A percentile compares a stretch with the other conserved stretches of the same genome.
Evolutionary conservation across 2,888 invertebrate species (phyloP).

Genomic region (Xestia rhomboidea): DNA sequence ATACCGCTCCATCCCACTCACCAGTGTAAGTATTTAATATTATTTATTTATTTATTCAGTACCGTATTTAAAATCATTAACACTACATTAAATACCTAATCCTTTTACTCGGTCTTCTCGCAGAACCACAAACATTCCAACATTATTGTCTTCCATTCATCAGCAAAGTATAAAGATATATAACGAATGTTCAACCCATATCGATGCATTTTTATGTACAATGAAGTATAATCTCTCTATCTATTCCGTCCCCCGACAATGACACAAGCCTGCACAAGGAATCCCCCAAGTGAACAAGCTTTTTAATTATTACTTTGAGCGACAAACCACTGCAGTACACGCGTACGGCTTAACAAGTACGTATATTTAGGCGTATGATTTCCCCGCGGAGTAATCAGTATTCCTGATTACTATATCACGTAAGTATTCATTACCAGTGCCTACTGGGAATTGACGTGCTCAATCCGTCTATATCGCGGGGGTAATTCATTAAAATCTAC

Average conservation of each 20-base stretch:
- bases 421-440: conserved; percentile 52
- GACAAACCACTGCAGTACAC: conserved; percentile 17
- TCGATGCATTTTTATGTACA: background rate
- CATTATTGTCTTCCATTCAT: too few species aligned
- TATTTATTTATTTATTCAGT: too few species aligned
- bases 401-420: conserved; percentile 52
- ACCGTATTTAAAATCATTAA: too few species aligned
- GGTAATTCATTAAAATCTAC: conserved; percentile 23
- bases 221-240: background rate
- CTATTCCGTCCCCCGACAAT: background rate
- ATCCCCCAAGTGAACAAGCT: conserved; percentile 2
- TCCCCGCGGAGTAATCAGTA: conserved; percentile 55
- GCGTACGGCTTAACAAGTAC: background rate
- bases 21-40: background rate
- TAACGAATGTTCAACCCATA: background rate
- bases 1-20: background rate
- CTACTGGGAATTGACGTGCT: conserved; percentile 27
- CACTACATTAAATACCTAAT: too few species aligned
- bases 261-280: background rate
- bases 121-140: too few species aligned
- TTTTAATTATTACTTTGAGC: conserved; percentile 36
- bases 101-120: too few species aligned
- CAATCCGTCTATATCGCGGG: conserved; percentile 19
- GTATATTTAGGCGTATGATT: conserved; percentile 41
- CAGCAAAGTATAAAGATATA: background rate